Base-by-base conservation (phyloP, 2,888 invertebrate genomes). In the Ommatoiulus sabulosus region DNA sequence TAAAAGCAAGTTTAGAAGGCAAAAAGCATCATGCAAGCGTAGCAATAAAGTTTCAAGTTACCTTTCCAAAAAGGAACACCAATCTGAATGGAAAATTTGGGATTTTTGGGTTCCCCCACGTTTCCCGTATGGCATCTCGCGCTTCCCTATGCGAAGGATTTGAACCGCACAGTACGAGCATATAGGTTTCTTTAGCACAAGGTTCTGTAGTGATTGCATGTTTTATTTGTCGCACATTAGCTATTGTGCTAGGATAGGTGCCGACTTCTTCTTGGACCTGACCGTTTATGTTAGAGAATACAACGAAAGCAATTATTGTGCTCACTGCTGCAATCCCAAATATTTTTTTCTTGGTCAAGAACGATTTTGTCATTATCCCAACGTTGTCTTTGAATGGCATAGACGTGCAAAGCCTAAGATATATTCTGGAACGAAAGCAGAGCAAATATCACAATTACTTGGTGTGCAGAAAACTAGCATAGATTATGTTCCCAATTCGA, bases 1-100 rank as follows among this genome's bases (percentile, higher is more conserved):
- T 35, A 35, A 35, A 35, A 35, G 35, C 35, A 35, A 35, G 35
- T 35, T 35, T 35, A 35, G 7, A 24, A 24, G 10, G 72, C 12
- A 12, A 72, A n/a, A 12, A 24, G 72, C 24, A 24, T 72, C 24
- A 24, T 7, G 2, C 24, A 72, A 35, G 12, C 24, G 24, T 10
- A 24, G 24, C 72, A 72, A 72, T 72, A 6, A 63, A 72, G 72
- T 72, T 12, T 87, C 35, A 35, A 87, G 46, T 48, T 48, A 87
- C 88, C 88, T 87, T 44, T 80, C 88, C 88, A 86, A 88, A 88
- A 52, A 86, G 44, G 44, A 88, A 88, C 20, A 63, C 57, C 86
- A 88, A 63, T 46, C 57, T 86, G 48, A 88, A 84, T 44, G 84
- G 84, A 88, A 85, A 84, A 43, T 48, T 48, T 43, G 46, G 43